phyloP scores from a whole-genome alignment of 2,797 vertebrate genomes.

The Mormyrops attenuatus region DNA sequence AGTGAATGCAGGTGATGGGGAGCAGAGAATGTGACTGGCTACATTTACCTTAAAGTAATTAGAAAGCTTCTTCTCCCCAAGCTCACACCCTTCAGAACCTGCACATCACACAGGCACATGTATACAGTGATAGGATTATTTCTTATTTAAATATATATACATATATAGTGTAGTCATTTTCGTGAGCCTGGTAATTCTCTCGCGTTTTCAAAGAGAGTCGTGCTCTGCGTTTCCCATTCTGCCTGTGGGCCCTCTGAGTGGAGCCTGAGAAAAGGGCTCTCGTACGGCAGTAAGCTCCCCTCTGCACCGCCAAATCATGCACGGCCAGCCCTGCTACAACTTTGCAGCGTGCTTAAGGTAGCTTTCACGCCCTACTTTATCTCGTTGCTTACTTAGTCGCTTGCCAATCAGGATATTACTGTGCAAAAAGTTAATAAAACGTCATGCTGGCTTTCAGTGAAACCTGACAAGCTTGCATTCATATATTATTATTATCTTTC shows the following conservation, averaged over 20 bases:
- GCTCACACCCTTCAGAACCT: background rate
- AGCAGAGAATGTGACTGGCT: constrained; percentile 10
- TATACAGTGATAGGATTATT: constrained; percentile 44
- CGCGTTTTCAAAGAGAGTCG: constrained; percentile 32
- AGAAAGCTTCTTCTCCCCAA: constrained; percentile 3
- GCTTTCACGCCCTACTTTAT: background rate
- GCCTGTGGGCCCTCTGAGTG: constrained; percentile 52
- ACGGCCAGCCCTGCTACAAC: constrained; percentile 39
- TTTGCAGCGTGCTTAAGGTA: constrained; percentile 30
- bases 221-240: constrained; percentile 52
- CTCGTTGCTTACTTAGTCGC: background rate
- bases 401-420: background rate
- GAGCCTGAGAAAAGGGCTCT: constrained; percentile 60
- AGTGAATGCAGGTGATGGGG: background rate
- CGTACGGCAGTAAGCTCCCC: constrained; percentile 57
- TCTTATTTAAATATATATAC: constrained; percentile 47
- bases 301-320: constrained; percentile 53
- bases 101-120: constrained; percentile 35
- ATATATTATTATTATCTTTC: background rate
- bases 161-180: constrained; percentile 46
- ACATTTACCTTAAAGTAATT: constrained; percentile 25
- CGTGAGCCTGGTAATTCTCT: constrained; percentile 42
- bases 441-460: background rate
- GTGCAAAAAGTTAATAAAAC: background rate
- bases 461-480: background rate